Evolutionary conservation across 2,888 invertebrate genomes (phyloP).

Genomic region (Lobophora halterata): DNA sequence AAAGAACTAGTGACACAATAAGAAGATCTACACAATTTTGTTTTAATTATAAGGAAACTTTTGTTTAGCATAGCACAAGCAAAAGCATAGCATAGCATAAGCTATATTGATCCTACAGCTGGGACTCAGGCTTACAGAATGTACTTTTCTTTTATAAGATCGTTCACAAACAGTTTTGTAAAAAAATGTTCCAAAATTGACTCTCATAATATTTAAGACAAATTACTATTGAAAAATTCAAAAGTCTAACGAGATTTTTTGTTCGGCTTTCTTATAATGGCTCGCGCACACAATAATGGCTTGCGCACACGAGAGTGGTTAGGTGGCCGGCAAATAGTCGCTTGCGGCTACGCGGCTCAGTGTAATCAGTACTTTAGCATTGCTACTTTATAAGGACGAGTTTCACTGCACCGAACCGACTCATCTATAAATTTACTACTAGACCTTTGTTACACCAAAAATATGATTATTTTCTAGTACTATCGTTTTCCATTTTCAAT

Average conservation of each 20-base stretch:
- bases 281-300: constrained; percentile 49
- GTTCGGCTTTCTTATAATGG: constrained; percentile 33
- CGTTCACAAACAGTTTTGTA: constrained; percentile 9
- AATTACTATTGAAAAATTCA: constrained; percentile 23
- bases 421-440: no score
- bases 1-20: no score
- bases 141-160: no score
- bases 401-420: constrained; percentile 29
- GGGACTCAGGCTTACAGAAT: no score
- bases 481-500: no score
- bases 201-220: constrained; percentile 4
- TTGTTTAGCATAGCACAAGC: no score
- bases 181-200: not conserved
- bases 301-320: constrained; percentile 68
- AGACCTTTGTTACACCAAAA: no score
- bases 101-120: no score
- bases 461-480: no score
- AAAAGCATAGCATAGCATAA: no score
- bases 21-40: no score
- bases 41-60: no score
- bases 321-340: constrained; percentile 71
- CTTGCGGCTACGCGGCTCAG: constrained; percentile 50
- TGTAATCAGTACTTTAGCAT: constrained; percentile 54
- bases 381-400: constrained; percentile 33
- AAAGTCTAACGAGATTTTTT: constrained; percentile 29